Evolutionary conservation across 2,113 vertebrate species (phyloP).

Genomic region (Nibea coibor): DNA sequence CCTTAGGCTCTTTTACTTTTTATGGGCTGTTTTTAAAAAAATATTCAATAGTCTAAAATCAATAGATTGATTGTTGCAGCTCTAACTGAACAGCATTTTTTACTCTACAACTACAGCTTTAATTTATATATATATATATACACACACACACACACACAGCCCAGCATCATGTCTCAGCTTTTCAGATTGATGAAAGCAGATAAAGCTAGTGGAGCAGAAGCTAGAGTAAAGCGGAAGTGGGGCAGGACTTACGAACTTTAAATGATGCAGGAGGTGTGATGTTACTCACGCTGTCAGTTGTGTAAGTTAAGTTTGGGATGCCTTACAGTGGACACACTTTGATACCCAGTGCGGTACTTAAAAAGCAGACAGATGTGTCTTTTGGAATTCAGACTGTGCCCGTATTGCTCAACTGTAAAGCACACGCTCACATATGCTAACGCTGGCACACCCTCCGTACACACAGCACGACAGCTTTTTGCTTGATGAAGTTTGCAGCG

Average conservation of each 20-base stretch:
- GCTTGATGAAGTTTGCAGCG: background rate
- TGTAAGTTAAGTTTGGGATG: background rate
- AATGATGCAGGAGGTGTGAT: conserved; percentile 32
- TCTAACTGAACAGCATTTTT: too few relatives aligned
- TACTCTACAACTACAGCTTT: too few relatives aligned
- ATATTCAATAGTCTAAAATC: background rate
- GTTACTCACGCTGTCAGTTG: background rate
- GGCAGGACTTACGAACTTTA: conserved; percentile 26
- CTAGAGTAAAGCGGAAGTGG: conserved; percentile 18
- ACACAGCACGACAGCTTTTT: conserved; percentile 16
- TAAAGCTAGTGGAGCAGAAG: conserved; percentile 9
- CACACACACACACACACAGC: too few relatives aligned
- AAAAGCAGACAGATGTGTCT: conserved; percentile 14
- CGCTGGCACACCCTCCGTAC: conserved; percentile 53
- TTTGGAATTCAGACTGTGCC: conserved; percentile 21
- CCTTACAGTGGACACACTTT: background rate
- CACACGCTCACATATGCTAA: conserved; percentile 1
- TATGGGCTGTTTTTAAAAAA: background rate
- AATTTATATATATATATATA: too few relatives aligned
- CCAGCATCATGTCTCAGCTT: conserved; percentile 15
- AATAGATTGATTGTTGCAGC: background rate
- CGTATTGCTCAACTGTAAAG: background rate
- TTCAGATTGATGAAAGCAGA: conserved; percentile 1
- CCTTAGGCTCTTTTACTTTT: background rate
- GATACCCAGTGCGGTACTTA: background rate